Evolutionary conservation across 2,888 invertebrate species (phyloP), one percentile per base, ranked within the genome.

Genomic region (Saturnia pavonia): DNA sequence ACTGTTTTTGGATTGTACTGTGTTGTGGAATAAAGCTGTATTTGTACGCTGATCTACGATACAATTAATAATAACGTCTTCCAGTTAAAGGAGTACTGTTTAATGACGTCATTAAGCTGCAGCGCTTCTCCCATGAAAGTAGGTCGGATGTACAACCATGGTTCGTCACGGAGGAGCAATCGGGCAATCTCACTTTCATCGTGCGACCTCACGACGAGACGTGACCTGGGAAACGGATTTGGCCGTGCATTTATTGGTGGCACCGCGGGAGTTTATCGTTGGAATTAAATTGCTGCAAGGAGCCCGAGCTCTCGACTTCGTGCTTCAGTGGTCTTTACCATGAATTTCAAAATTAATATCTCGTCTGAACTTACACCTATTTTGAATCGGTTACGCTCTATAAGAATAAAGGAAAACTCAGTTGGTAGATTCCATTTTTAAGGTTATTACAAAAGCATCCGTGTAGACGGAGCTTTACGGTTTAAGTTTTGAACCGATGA

Each of bases 111-210:
- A 67, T 43, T 48, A 27, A 48, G 9, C 16, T 25, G 3, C 16
- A 69, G 74, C 70, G 70, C 70, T 42, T 54, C 54, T 54, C 68
- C 51, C 70, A 66, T 42, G 67, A 69, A 81, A 78, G 74, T 78
- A 43, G 80, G 79, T 73, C 77, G 76, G 74, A 73, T 76, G 71
- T 68, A 42, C 70, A 74, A 74, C 74, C 76, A 73, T 72, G 68
- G 74, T 68, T 65, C 66, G 65, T 67, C 67, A 70, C 70, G 70
- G 67, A 60, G 54, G 40, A 40, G 42, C 54, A 40, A 67, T 66
- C 67, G 73, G 34, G 42, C 77, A 82, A 86, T 89, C 88, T 88
- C 82, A 87, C 91, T 89, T 89, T 89, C 91, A 89, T 89, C 90
- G 76, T 78, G 57, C 75, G 87, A 87, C 89, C 90, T 91, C 65